Percentiles rank a stretch among this genome's conserved stretches.
phyloP scores from a whole-genome alignment of 2,888 invertebrate species.

The Rhagonycha lutea region DNA sequence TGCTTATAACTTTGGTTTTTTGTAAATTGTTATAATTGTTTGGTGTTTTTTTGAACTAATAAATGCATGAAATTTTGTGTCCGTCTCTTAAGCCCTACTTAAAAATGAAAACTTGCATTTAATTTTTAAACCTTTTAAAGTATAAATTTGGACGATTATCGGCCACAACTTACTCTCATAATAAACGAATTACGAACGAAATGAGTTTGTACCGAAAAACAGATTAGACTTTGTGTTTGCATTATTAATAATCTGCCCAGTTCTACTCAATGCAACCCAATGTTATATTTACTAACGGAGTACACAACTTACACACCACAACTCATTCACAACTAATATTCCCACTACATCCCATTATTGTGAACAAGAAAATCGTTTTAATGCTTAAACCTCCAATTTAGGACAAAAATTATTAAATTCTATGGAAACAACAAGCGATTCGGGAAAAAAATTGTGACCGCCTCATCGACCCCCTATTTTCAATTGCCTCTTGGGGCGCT shows the following conservation, averaged over 20 bases:
- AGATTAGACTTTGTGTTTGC: background rate
- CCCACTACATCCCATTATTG: background rate
- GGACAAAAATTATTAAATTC: background rate
- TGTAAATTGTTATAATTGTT: slow-evolving; percentile 17
- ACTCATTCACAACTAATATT: background rate
- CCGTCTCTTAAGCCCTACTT: background rate
- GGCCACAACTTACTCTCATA: background rate
- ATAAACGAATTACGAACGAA: background rate
- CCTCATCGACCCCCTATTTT: background rate
- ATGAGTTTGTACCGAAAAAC: background rate
- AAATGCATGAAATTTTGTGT: slow-evolving; percentile 2
- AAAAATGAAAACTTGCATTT: too few species aligned
- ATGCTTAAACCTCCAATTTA: background rate
- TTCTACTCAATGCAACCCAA: background rate
- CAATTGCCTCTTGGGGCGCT: slow-evolving; percentile 14
- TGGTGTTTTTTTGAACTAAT: slow-evolving; percentile 20
- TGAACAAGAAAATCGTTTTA: background rate
- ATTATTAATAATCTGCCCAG: background rate
- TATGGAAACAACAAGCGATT: background rate
- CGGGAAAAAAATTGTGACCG: background rate
- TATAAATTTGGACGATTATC: background rate
- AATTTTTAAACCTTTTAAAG: too few species aligned
- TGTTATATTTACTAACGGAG: background rate
- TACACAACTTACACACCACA: background rate
- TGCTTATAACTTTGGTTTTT: slow-evolving; percentile 15